Evolutionary conservation across 1,140 invertebrate genomes (phyloP).

Genomic region (Dinoponera quadriceps): DNA sequence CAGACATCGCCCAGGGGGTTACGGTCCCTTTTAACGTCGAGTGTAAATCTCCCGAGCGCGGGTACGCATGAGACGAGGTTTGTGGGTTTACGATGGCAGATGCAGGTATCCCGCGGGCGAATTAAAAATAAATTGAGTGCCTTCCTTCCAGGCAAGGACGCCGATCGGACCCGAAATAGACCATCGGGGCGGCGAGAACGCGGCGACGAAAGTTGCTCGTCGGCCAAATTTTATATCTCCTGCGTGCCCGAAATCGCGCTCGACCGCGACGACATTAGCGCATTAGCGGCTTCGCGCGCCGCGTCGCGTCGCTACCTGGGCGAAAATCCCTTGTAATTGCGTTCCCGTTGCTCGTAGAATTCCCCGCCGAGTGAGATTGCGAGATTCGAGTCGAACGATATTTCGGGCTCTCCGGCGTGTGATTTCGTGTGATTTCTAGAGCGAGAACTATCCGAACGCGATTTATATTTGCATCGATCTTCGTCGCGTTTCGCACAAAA

Average conservation of each 20-base stretch:
- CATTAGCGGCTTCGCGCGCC: neutral
- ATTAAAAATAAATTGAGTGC: constrained; percentile 52
- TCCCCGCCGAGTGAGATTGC: neutral
- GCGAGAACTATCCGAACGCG: no score
- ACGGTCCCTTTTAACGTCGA: constrained; percentile 18
- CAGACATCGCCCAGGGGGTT: neutral
- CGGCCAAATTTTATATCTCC: constrained; percentile 3
- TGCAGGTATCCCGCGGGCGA: constrained; percentile 24
- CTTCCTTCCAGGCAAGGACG: neutral
- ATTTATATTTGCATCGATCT: no score
- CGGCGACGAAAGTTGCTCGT: neutral
- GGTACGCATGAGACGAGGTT: neutral
- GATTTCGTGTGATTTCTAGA: no score
- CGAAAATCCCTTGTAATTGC: neutral
- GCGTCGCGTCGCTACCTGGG: neutral
- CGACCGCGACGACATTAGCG: neutral
- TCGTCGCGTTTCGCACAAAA: no score
- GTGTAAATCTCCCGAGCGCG: constrained; percentile 32
- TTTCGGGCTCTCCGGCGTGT: no score
- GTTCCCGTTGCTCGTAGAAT: neutral
- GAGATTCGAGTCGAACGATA: neutral
- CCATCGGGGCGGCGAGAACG: no score
- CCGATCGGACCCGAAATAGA: constrained; percentile 5
- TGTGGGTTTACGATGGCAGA: constrained; percentile 25
- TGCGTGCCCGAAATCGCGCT: neutral